A percentile compares a stretch with the other conserved stretches of the same genome.
Conservation (phyloP, 2,113 vertebrate genomes). For the Hydrolagus affinis region DNA sequence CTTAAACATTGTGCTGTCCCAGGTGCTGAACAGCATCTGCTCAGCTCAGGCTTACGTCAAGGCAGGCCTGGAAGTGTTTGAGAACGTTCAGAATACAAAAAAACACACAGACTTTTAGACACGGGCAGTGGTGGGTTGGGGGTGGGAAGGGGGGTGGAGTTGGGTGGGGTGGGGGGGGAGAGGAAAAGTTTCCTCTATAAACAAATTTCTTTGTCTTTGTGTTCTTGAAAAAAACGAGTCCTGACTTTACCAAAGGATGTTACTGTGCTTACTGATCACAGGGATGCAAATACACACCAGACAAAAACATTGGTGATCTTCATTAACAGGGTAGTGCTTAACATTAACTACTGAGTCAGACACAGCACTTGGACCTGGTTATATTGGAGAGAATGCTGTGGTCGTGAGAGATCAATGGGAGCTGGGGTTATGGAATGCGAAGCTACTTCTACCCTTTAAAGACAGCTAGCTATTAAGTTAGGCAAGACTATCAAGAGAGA, state of each 20-base stretch:
- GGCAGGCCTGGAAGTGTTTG: conserved; percentile 78
- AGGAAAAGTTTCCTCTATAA: not conserved
- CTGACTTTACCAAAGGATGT: conserved; percentile 18
- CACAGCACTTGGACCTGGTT: not conserved
- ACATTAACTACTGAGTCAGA: not conserved
- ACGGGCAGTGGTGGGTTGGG: too few species aligned
- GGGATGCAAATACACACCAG: not conserved
- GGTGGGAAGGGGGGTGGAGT: too few species aligned
- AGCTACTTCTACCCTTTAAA: not conserved
- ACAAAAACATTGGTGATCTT: conserved; percentile 7
- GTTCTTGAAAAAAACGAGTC: not conserved
- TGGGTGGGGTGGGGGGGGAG: too few species aligned
- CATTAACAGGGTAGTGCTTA: not conserved
- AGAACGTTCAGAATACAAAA: conserved; percentile 56
- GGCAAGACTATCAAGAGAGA: not conserved
- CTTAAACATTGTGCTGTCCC: conserved; percentile 54
- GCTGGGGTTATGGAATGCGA: not conserved
- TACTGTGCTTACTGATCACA: not conserved
- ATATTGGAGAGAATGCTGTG: not conserved
- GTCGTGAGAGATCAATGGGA: not conserved
- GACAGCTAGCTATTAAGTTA: not conserved
- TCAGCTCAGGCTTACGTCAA: conserved; percentile 74
- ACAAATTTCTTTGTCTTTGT: not conserved
- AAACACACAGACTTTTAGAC: conserved; percentile 9
- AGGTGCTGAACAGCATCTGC: conserved; percentile 69